Conservation (phyloP, 2,888 invertebrate genomes). For the Tiphia femorata region DNA sequence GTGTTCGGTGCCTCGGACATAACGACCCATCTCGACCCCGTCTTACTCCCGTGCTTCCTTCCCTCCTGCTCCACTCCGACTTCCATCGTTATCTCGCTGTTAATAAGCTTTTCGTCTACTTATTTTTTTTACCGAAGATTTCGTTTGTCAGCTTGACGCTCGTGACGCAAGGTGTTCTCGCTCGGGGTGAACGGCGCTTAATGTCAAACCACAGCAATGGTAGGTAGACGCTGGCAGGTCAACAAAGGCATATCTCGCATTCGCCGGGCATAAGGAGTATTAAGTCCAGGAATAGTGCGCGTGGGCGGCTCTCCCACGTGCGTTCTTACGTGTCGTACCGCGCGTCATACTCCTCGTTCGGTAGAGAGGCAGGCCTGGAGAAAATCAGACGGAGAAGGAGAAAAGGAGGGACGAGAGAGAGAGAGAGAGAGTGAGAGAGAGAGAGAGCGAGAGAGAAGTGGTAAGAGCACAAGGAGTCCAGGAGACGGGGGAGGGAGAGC, state of each 20-base stretch:
- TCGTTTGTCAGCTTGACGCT: constrained; percentile 9
- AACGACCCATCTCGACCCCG: too few species aligned
- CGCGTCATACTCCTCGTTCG: constrained; percentile 28
- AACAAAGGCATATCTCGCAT: constrained; percentile 61
- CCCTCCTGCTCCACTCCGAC: too few species aligned
- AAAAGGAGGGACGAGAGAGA: too few species aligned
- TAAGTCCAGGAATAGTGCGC: constrained; percentile 60
- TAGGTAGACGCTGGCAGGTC: constrained; percentile 46
- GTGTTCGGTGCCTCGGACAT: too few species aligned
- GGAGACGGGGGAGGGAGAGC: constrained; percentile 1
- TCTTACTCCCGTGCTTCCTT: too few species aligned
- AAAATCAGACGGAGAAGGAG: too few species aligned
- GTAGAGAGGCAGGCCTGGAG: too few species aligned
- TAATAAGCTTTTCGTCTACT: too few species aligned
- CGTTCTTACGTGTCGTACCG: constrained; percentile 35
- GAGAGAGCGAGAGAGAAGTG: too few species aligned
- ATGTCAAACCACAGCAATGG: constrained; percentile 4
- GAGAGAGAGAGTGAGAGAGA: too few species aligned
- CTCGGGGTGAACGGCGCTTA: constrained; percentile 33
- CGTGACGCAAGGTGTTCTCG: not conserved
- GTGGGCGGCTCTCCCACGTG: constrained; percentile 58
- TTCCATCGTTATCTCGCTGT: too few species aligned
- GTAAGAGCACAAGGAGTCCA: not conserved
- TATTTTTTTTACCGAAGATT: too few species aligned
- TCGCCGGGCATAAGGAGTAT: constrained; percentile 55